phyloP scores from a whole-genome alignment of 2,113 vertebrate genomes.

The Centropristis striata region DNA sequence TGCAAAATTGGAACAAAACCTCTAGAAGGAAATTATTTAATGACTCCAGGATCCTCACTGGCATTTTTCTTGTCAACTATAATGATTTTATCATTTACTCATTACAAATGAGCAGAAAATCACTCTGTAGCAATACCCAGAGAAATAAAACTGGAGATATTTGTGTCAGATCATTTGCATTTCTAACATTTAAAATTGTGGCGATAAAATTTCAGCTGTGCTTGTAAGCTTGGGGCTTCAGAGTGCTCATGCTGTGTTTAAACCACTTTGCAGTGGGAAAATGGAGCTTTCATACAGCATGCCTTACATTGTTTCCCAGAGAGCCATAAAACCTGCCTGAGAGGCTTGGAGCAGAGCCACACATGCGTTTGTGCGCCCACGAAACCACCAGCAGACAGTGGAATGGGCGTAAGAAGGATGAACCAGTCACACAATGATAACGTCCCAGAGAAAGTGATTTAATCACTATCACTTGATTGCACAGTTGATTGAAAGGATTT shows the following conservation, averaged over 20 bases:
- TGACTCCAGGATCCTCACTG: not conserved
- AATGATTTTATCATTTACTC: not conserved
- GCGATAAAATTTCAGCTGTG: not conserved
- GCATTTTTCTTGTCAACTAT: no score
- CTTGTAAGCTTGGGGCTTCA: constrained; percentile 2
- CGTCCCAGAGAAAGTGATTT: constrained; percentile 73
- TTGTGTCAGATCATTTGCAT: not conserved
- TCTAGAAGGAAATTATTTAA: no score
- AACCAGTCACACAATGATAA: constrained; percentile 58
- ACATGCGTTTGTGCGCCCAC: constrained; percentile 21
- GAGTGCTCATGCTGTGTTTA: constrained; percentile 12
- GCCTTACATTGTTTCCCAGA: constrained; percentile 39
- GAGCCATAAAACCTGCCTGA: constrained; percentile 59
- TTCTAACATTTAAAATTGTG: not conserved
- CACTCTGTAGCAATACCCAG: not conserved
- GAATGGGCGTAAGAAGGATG: constrained; percentile 66
- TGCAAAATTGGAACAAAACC: not conserved
- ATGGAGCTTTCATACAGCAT: constrained; percentile 20
- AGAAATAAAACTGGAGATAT: not conserved
- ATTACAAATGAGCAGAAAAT: not conserved
- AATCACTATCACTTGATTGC: constrained; percentile 78
- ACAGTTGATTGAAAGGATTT: constrained; percentile 73
- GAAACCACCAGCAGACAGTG: constrained; percentile 45
- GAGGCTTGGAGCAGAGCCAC: constrained; percentile 52
- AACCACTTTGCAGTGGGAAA: constrained; percentile 41